Evolutionary conservation across 1,140 invertebrate species (phyloP).

Genomic region (Aphidius ervi): DNA sequence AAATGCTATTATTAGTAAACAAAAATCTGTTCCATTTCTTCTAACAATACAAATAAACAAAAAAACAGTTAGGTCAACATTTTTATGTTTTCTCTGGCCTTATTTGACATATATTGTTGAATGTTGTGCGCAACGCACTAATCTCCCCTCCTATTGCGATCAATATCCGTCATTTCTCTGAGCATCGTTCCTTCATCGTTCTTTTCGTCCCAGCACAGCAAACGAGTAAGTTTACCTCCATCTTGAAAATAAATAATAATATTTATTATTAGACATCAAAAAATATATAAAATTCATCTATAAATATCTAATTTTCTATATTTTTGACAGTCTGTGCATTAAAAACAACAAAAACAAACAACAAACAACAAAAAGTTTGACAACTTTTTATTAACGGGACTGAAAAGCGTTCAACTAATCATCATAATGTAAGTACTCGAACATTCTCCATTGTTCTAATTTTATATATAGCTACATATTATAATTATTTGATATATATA

Average conservation of each 20-base stretch:
- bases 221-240: slow-evolving; percentile 36
- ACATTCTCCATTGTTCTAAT: slow-evolving; percentile 1
- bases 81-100: too few species aligned
- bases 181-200: slow-evolving; percentile 20
- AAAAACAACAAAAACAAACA: too few species aligned
- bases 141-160: slow-evolving; percentile 6
- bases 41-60: too few species aligned
- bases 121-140: slow-evolving; percentile 10
- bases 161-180: slow-evolving; percentile 25
- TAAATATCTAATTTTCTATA: too few species aligned
- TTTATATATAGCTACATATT: background rate
- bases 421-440: slow-evolving; percentile 40
- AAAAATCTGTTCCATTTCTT: too few species aligned
- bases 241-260: background rate
- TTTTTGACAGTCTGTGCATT: too few species aligned
- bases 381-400: slow-evolving; percentile 27
- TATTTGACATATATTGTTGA: too few species aligned
- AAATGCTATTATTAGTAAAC: too few species aligned
- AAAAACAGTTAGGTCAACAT: too few species aligned
- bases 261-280: background rate
- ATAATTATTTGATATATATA: too few species aligned
- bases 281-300: too few species aligned
- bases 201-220: slow-evolving; percentile 45
- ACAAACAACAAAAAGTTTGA: background rate
- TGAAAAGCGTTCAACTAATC: slow-evolving; percentile 27